phyloP scores from a whole-genome alignment of 1,140 invertebrate species.

The Eriocheir sinensis region DNA sequence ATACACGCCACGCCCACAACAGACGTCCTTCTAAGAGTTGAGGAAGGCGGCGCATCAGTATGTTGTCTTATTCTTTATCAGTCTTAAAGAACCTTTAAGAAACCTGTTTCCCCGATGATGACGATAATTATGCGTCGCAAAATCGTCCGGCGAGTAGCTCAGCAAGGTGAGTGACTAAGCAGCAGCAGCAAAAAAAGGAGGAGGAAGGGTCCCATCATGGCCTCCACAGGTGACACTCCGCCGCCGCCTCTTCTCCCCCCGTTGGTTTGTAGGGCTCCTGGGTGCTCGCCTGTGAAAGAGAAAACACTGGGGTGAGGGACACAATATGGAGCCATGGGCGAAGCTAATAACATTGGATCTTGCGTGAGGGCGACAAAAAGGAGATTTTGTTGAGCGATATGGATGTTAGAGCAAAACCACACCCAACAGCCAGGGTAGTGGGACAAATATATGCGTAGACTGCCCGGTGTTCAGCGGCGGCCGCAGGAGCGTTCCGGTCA shows the following conservation, averaged over 20 bases:
- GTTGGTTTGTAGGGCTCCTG: constrained; percentile 19
- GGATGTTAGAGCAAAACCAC: too few species aligned
- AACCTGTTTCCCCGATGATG: not conserved
- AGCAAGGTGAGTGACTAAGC: not conserved
- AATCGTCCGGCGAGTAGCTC: not conserved
- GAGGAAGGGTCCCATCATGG: not conserved
- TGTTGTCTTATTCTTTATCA: not conserved
- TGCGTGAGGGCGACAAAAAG: too few species aligned
- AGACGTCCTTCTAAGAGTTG: not conserved
- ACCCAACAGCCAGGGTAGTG: too few species aligned
- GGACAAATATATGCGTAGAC: too few species aligned
- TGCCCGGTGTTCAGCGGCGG: too few species aligned
- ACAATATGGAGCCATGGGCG: too few species aligned
- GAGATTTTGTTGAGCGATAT: too few species aligned
- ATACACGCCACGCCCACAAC: too few species aligned
- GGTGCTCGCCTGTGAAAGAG: not conserved
- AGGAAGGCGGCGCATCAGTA: not conserved
- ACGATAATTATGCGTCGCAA: not conserved
- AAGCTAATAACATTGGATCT: too few species aligned
- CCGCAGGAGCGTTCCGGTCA: too few species aligned
- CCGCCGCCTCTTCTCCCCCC: not conserved
- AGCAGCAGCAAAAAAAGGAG: not conserved
- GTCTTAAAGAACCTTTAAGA: not conserved
- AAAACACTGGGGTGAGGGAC: too few species aligned
- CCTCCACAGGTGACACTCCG: not conserved